Evolutionary conservation across 2,888 invertebrate genomes (phyloP), one percentile per base, ranked within the genome.

Genomic region (Reticulitermes lucifugus): DNA sequence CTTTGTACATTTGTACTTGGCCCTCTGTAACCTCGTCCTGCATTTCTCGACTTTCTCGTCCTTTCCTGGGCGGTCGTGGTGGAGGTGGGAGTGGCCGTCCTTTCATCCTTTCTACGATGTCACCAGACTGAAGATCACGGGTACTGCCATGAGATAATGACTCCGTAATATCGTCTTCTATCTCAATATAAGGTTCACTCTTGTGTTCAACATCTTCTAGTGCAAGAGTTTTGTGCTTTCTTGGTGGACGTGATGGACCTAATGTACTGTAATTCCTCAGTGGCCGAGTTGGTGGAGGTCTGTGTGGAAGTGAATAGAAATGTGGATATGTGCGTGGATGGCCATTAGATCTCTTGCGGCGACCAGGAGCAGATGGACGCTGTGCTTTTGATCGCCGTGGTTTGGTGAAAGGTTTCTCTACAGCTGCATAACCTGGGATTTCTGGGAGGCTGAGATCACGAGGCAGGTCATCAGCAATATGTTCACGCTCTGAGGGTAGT

Each of bases 61-160:
- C 92, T 41, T 93, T 93, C 87, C 97, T 93, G 0, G 96, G 96
- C 65, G 97, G 97, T 85, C 97, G 92, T 2, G 97, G 97, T 0
- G 97, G 97, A 7, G 97, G 95, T 1, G 97, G 97, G 87, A 97
- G 90, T 0, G 97, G 97, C 87, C 97, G 93, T 88, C 95, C 95
- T 91, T 96, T 96, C 95, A 97, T 97, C 91, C 95, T 96, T 88
- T 94, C 95, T 3, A 97, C 93, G 75, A 96, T 92, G 86, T 95
- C 95, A 14, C 95, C 96, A 35, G 96, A 96, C 87, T 95, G 94
- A 79, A 96, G 91, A 89, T 94, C 93, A 88, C 94, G 85, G 10
- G 81, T 85, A 71, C 86, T 87, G 25, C 83, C 86, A 35, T 93
- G 81, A 43, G 88, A 87, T n/a, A 43, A 35, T 14, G 65, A 70